Conservation (phyloP, 1,140 invertebrate genomes). For the Zaprionus inermis region DNA sequence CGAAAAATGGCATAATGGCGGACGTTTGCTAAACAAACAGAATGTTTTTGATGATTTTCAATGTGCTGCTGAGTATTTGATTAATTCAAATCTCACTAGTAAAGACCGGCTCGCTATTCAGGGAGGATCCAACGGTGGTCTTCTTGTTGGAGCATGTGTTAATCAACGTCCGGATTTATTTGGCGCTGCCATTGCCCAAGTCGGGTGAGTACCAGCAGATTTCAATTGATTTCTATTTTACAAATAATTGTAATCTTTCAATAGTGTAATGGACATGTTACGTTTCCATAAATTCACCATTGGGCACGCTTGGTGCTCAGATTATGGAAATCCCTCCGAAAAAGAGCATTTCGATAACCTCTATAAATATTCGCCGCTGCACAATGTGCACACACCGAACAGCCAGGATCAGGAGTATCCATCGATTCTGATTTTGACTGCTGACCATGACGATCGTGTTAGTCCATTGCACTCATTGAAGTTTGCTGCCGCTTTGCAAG, state of each 20-base stretch:
- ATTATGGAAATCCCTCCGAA: slow-evolving; percentile 97
- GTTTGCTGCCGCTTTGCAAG: slow-evolving; percentile 95
- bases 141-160: slow-evolving; percentile 95
- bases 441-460: slow-evolving; percentile 99
- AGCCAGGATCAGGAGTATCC: slow-evolving; percentile 91
- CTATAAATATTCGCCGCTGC: slow-evolving; percentile 96
- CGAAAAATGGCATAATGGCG: slow-evolving; percentile 97
- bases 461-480: slow-evolving; percentile 98
- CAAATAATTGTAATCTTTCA: slow-evolving; percentile 44
- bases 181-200: slow-evolving; percentile 95
- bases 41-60: slow-evolving; percentile 99
- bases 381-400: slow-evolving; percentile 92
- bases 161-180: slow-evolving; percentile 98
- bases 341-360: slow-evolving; percentile 95
- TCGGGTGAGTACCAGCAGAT: slow-evolving; percentile 89
- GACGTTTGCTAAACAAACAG: slow-evolving; percentile 96
- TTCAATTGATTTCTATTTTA: not conserved
- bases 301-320: slow-evolving; percentile 97
- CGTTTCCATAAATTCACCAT: slow-evolving; percentile 99
- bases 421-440: slow-evolving; percentile 94
- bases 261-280: slow-evolving; percentile 98
- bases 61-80: slow-evolving; percentile 95
- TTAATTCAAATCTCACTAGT: slow-evolving; percentile 92
- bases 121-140: slow-evolving; percentile 98
- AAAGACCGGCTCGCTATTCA: slow-evolving; percentile 92